phyloP scores from a whole-genome alignment of 2,888 invertebrate species.

The Ashinkailepas kermadecensis region DNA sequence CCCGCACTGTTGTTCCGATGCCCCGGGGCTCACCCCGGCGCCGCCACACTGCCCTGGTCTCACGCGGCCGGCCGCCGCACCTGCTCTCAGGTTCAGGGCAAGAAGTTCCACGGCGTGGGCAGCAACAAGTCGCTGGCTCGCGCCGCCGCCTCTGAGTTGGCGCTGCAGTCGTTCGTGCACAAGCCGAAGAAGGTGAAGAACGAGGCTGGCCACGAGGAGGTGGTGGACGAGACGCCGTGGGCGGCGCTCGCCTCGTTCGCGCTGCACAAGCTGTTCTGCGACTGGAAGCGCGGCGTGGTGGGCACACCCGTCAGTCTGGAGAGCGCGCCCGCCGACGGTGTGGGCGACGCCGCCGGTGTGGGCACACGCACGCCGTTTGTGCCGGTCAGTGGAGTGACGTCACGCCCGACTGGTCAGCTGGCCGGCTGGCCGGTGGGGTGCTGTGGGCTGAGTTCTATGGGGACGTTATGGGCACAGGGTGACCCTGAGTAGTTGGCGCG shows the following conservation, averaged over 20 bases:
- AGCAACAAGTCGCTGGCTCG: conserved; percentile 65
- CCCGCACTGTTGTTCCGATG: no score
- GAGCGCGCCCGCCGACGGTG: background rate
- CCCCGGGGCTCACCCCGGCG: no score
- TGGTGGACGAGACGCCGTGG: conserved; percentile 62
- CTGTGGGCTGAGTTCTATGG: no score
- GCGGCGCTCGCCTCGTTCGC: conserved; percentile 76
- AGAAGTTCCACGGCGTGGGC: conserved; percentile 55
- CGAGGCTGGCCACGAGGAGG: conserved; percentile 36
- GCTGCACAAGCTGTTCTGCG: conserved; percentile 68
- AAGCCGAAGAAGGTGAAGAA: conserved; percentile 29
- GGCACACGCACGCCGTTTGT: no score
- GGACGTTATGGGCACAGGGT: no score
- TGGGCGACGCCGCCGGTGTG: no score
- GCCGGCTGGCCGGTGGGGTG: no score
- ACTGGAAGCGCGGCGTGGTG: conserved; percentile 53
- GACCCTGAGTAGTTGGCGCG: no score
- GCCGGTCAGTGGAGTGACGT: no score
- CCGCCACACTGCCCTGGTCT: no score
- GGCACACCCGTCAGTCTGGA: conserved; percentile 24
- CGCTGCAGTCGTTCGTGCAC: conserved; percentile 59
- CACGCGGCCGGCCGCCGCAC: no score
- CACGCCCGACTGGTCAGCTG: no score
- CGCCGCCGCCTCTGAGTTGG: conserved; percentile 68
- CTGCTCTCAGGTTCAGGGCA: conserved; percentile 53